Evolutionary conservation across 2,888 invertebrate genomes (phyloP).

Genomic region (Dryobotodes eremita): DNA sequence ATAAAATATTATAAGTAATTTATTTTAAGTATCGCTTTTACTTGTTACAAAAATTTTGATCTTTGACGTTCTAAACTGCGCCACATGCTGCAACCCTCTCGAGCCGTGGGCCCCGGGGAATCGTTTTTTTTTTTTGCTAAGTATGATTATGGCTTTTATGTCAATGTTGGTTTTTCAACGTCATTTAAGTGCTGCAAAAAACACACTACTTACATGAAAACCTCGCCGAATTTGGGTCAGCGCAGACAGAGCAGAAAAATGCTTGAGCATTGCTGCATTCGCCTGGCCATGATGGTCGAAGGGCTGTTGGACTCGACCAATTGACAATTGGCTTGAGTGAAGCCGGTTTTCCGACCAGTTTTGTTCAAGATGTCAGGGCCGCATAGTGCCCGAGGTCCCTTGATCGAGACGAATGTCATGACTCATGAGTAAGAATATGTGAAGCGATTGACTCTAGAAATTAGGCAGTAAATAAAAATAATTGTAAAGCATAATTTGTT

Average conservation of each 20-base stretch:
- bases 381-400: too few species aligned
- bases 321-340: neutral
- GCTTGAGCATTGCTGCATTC: neutral
- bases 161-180: neutral
- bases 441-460: neutral
- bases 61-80: neutral
- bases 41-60: neutral
- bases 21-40: neutral
- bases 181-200: neutral
- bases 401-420: neutral
- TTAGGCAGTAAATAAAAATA: conserved; percentile 8
- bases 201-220: neutral
- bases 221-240: neutral
- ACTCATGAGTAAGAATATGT: neutral
- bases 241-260: neutral
- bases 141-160: neutral
- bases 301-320: neutral
- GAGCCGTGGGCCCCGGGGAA: too few species aligned
- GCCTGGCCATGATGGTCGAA: neutral
- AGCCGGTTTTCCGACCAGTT: neutral
- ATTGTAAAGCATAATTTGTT: conserved; percentile 52
- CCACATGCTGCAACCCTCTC: neutral
- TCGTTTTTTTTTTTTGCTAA: neutral
- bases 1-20: neutral
- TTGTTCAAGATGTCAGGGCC: neutral